phyloP scores from a whole-genome alignment of 2,113 vertebrate species.

The Xenopus laevis region DNA sequence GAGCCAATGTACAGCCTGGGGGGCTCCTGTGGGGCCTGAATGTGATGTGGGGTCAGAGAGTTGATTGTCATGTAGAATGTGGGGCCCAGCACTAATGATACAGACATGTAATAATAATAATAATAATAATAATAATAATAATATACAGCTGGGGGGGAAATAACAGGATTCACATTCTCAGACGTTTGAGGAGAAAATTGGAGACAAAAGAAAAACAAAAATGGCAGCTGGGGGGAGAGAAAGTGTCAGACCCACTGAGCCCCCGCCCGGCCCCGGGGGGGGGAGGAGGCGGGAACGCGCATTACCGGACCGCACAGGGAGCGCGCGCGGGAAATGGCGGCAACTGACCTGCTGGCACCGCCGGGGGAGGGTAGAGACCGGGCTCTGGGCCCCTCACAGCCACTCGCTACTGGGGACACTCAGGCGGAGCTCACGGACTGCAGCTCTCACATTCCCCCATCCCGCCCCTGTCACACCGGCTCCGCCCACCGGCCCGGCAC shows the following conservation, averaged over 20 bases:
- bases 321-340: background rate
- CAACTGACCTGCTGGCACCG: background rate
- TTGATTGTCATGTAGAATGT: no score
- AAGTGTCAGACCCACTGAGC: slow-evolving; percentile 67
- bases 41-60: no score
- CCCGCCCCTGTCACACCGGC: slow-evolving; percentile 46
- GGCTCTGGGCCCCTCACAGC: slow-evolving; percentile 48
- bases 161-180: slow-evolving; percentile 89
- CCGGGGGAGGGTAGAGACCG: slow-evolving; percentile 44
- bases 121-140: no score
- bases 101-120: no score
- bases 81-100: no score
- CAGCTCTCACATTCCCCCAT: background rate
- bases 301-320: background rate
- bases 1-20: no score
- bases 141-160: no score
- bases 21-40: no score
- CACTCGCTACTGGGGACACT: slow-evolving; percentile 46
- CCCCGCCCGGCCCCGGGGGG: no score
- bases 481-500: slow-evolving; percentile 25
- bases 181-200: slow-evolving; percentile 86
- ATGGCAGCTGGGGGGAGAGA: slow-evolving; percentile 87
- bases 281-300: background rate
- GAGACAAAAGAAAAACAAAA: slow-evolving; percentile 98
- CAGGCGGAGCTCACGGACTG: slow-evolving; percentile 24